Percentiles rank a stretch among this genome's conserved stretches.
Evolutionary conservation across 2,113 vertebrate species (phyloP).

Genomic region (Euleptes europaea): DNA sequence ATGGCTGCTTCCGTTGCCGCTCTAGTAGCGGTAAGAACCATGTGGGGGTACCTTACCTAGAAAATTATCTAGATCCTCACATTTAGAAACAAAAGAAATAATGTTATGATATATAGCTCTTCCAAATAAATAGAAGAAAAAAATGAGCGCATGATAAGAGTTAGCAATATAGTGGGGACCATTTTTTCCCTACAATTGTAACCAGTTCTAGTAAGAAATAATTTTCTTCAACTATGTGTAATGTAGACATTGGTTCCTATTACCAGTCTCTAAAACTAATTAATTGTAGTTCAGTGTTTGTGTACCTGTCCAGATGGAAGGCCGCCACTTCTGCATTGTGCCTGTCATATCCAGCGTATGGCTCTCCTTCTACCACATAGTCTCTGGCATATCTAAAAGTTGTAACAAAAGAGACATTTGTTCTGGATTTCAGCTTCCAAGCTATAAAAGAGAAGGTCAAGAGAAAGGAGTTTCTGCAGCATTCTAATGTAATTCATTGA

Average conservation of each 20-base stretch:
- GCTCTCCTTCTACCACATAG: slow-evolving; percentile 94
- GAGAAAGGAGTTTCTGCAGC: not conserved
- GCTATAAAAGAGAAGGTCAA: not conserved
- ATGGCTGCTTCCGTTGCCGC: too few relatives aligned
- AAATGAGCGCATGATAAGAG: not conserved
- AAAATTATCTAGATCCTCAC: not conserved
- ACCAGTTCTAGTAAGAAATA: not conserved
- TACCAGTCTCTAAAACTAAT: not conserved
- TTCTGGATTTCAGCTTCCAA: not conserved
- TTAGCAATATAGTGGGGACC: not conserved
- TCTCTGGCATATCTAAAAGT: slow-evolving; percentile 88
- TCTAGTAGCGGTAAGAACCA: too few relatives aligned
- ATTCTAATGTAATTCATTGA: not conserved
- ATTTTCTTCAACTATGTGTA: not conserved
- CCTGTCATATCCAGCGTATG: slow-evolving; percentile 94
- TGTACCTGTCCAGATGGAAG: slow-evolving; percentile 96
- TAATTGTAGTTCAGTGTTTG: not conserved
- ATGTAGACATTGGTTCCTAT: not conserved
- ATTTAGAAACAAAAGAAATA: not conserved
- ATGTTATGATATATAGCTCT: not conserved
- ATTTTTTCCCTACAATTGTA: not conserved
- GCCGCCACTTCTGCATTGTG: slow-evolving; percentile 98
- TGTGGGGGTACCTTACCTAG: not conserved
- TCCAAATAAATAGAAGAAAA: not conserved
- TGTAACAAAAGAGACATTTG: not conserved